These are phyloP conservation scores for Meloidogyne exigua DNA, from an alignment of 1,140 invertebrate genomes.

Conservation along the genomic window DNA sequence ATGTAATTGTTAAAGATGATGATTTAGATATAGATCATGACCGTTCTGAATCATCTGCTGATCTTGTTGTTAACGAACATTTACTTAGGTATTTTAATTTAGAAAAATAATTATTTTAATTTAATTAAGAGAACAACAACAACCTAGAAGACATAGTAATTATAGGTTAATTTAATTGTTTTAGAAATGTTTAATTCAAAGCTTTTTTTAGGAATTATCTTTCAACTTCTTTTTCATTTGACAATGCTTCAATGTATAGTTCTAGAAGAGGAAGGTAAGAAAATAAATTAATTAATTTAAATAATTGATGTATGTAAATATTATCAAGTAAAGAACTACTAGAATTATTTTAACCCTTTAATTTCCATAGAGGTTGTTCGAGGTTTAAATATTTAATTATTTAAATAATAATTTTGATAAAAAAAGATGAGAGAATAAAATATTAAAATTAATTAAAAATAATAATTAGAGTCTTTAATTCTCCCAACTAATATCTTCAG, in stretches of 20 bases:
- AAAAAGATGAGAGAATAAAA: no score
- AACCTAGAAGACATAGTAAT: slow-evolving; percentile 16
- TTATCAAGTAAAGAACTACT: no score
- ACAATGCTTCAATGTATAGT: slow-evolving; percentile 56
- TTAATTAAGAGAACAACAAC: slow-evolving; percentile 23
- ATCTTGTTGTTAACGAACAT: slow-evolving; percentile 36
- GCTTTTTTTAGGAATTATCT: slow-evolving; percentile 45
- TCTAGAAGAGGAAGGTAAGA: slow-evolving; percentile 27
- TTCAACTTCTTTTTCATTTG: slow-evolving; percentile 52
- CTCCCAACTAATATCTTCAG: no score
- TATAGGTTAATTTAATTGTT: slow-evolving; percentile 21
- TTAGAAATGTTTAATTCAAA: neutral
- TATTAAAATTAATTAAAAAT: no score
- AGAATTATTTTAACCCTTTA: no score
- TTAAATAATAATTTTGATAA: no score
- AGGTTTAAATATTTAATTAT: no score
- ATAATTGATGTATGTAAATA: no score
- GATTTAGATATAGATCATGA: slow-evolving; percentile 44
- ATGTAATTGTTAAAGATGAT: slow-evolving; percentile 62
- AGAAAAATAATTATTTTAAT: neutral
- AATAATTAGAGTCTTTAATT: no score
- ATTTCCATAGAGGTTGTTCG: no score
- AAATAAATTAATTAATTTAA: neutral
- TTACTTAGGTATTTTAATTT: slow-evolving; percentile 13
- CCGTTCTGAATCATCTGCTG: slow-evolving; percentile 25